Evolutionary conservation across 2,888 invertebrate genomes (phyloP), one percentile per base, ranked within the genome.

Genomic region (Drosophila limbata): DNA sequence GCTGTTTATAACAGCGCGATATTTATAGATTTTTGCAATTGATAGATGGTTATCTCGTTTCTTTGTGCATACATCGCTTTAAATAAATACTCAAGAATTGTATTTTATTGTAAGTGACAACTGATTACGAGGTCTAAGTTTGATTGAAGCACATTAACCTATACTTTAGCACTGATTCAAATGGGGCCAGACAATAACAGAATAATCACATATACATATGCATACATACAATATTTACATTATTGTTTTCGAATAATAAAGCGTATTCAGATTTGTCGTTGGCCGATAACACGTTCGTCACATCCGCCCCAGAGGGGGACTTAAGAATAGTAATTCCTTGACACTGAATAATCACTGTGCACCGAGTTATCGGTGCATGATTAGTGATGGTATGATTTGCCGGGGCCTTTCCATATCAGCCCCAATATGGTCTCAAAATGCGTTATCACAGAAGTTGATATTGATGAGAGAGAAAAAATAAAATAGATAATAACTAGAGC

Each of bases 291-390:
- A 31, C n/a, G 2, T 13, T 42, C 5, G 19, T 44, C 28, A 69
- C 51, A 65, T 65, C 45, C 56, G 65, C 25, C 5, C 33, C 13
- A 8, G 17, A 31, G n/a, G 10, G 11, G 13, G 31, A 13, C 37
- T 45, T 63, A 8, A 37, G 17, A 44, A 42, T 39, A 44, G 39
- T 42, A 64, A 53, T 47, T 60, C 39, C 56, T 56, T 73, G 69
- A 68, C 69, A 73, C 31, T 68, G 73, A 72, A 55, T 48, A 51
- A 59, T 63, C 45, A 33, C 35, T 48, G 10, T n/a, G 42, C 37
- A 15, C 51, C 10, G 13, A 33, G 33, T 44, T 61, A 51, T 55
- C 37, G 37, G 45, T 52, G 52, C 37, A 48, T 17, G 13, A 31
- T 69, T 31, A 33, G 15, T 17, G 25, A 33, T 62, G 48, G 48